Base-by-base conservation (phyloP, 2,888 invertebrate species). In the Hirtodrosophila cameraria region DNA sequence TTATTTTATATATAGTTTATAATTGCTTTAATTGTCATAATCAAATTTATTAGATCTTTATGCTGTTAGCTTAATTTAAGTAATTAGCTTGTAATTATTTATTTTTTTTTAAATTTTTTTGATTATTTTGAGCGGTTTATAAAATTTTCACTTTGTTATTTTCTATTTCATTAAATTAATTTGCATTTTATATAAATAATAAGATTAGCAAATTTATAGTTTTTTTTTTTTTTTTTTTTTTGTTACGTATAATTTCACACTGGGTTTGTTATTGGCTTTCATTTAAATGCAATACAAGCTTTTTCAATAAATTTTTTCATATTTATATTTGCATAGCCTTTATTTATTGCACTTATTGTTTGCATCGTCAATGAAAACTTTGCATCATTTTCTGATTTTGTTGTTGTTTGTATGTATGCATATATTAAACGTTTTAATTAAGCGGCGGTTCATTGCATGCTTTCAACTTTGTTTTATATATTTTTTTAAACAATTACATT, bases 351-450 rank as follows among this genome's bases (percentile, higher is more conserved):
- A 30, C 41, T 43, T 39, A 41, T 53, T 59, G 23, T 41, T 46
- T 25, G 13, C 25, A 23, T 0, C 12, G 23, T 20, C n/a, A 39
- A 38, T 33, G 15, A 25, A 28, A 55, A 12, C 8, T 15, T 55
- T 6, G 6, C 7, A 8, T 30, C 13, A 20, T 25, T 57, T 2
- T 20, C 7, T 18, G n/a, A 20, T 31, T 46, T 39, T 41, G 25
- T 12, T 28, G 6, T 41, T 27, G 25, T 36, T 18, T 23, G 2
- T 12, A n/a, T 11, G 3, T 3, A 23, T 27, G 31, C 18, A 53
- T 35, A 18, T 35, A 38, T 46, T 46, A 39, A 45, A 54, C 27
- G 39, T 28, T 73, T 70, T 65, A 61, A 73, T 68, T 61, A 63
- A 77, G 52, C 50, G 9, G 4, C 43, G 13, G 12, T n/a, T 12